A percentile compares a stretch with the other conserved stretches of the same genome.
Conservation (phyloP, 2,888 invertebrate genomes). For the Notodromas monacha region DNA sequence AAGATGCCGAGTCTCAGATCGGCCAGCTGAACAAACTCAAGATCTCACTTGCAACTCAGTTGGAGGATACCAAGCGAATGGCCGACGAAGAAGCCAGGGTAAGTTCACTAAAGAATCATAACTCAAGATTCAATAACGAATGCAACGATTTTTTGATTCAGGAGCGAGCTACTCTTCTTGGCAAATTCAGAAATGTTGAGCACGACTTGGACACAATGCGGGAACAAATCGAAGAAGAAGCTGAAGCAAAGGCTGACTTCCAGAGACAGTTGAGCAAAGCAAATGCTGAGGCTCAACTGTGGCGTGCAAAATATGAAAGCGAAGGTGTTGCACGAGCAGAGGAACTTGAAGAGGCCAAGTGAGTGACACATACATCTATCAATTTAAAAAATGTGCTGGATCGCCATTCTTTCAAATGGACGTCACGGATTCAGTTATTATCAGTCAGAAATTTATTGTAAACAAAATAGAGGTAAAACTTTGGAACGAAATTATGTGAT, state of each 20-base stretch:
- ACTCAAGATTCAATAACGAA: background rate
- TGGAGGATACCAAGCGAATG: conserved; percentile 89
- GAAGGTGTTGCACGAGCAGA: conserved; percentile 81
- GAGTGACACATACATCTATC: no score
- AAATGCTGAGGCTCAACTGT: conserved; percentile 80
- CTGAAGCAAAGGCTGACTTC: conserved; percentile 89
- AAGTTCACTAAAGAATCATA: background rate
- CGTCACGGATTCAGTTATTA: no score
- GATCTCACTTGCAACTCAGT: conserved; percentile 70
- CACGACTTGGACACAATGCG: conserved; percentile 95
- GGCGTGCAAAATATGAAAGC: conserved; percentile 95
- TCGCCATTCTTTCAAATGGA: no score
- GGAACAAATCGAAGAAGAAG: conserved; percentile 97
- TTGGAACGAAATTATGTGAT: no score
- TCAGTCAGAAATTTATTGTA: no score
- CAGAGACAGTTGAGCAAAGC: conserved; percentile 97
- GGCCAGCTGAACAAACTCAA: conserved; percentile 89
- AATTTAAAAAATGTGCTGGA: no score
- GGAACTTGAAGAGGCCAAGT: conserved; percentile 71
- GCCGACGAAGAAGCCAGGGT: conserved; percentile 52
- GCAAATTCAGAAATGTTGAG: conserved; percentile 94
- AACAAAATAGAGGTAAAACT: no score
- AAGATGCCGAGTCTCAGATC: conserved; percentile 93
- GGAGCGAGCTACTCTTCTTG: conserved; percentile 70
- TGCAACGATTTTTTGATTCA: conserved; percentile 10